Base-by-base conservation (phyloP, 2,888 invertebrate species). In the Disparrhopalites patrizii region DNA sequence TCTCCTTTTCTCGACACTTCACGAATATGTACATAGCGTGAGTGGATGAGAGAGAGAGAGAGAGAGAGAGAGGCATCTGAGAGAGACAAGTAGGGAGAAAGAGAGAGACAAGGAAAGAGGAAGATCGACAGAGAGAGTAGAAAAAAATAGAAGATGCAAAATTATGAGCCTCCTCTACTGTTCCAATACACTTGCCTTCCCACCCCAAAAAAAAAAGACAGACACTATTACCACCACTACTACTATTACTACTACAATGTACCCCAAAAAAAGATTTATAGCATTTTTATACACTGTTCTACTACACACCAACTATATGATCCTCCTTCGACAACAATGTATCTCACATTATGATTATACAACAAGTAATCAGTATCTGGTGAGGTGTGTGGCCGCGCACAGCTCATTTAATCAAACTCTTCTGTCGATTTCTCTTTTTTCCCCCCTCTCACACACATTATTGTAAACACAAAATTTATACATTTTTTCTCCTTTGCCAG, bases 341-440 rank as follows among this genome's bases (percentile, higher is more conserved):
- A 18, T 15, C 55, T 30, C 28, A 55, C 54, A 61, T 63, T 63
- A 40, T 40, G 38, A 54, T 40, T 54, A 43, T 30, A 40, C 54
- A 54, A 54, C 38, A 27, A 5, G 36, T 55, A 68, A 65, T 68
- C 68, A 68, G 68, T 68, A 33, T 43, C 57, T 68, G 65, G 65
- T 68, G 65, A 68, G 65, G 68, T 68, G 68, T 68, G 68, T 68
- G 68, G 65, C 65, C 68, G 65, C 25, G n/a, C 31, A 52, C 40
- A 43, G 40, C 54, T 52, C 54, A 28, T 27, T 25, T 10, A 43
- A 30, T 18, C 25, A n/a, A n/a, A n/a, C 55, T 23, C 8, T 43
- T 56, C 56, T 10, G 27, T 25, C 27, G 30, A 23, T 57, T 57
- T 20, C 33, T 56, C 33, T 30, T 56, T 18, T 31, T 40, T 13